Conservation (phyloP, 2,113 vertebrate species). For the Myotis yumanensis region DNA sequence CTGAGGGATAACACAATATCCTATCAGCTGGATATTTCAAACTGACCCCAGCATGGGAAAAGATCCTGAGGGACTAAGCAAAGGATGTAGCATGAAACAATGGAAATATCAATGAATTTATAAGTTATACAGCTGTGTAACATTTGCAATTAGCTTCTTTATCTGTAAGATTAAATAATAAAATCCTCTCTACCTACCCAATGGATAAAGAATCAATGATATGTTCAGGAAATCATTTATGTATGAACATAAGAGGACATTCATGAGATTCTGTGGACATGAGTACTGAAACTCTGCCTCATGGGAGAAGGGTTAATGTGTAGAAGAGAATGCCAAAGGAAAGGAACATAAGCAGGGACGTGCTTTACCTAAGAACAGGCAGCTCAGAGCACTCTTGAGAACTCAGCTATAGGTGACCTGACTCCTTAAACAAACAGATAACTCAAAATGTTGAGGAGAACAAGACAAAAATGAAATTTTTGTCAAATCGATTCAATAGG, state of each 20-base stretch:
- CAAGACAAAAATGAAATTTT: background rate
- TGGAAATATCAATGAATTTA: background rate
- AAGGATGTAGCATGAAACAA: background rate
- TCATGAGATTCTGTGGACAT: background rate
- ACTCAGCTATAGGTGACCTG: background rate
- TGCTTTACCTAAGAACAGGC: background rate
- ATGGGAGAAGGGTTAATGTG: background rate
- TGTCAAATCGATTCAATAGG: background rate
- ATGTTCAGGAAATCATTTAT: background rate
- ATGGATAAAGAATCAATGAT: background rate
- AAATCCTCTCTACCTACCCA: background rate
- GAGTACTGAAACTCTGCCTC: background rate
- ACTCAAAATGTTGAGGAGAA: background rate
- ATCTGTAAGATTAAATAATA: background rate
- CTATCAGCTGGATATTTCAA: background rate
- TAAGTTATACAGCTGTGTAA: background rate
- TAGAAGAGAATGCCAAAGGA: background rate
- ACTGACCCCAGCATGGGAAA: background rate
- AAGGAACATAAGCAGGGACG: background rate
- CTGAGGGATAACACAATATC: background rate
- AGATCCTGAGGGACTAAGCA: background rate
- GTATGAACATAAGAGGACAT: background rate
- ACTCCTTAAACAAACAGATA: background rate
- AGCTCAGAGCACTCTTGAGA: background rate
- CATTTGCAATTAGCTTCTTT: background rate